These are phyloP conservation scores for Zoanthus solanderi DNA, from an alignment of 92 coral and sea anemone species.

Conservation along the genomic window DNA sequence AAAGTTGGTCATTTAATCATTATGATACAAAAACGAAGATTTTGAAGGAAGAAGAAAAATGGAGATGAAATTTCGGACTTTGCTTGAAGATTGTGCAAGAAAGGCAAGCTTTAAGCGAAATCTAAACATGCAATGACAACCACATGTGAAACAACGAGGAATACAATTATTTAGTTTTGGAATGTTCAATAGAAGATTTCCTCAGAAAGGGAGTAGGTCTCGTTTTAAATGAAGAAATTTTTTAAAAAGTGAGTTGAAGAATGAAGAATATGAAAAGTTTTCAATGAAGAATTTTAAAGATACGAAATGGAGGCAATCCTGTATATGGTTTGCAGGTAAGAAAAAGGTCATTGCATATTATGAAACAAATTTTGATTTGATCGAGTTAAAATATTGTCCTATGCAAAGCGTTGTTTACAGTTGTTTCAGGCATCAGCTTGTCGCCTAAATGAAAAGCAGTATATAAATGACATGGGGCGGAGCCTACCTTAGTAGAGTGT, in stretches of 20 bases:
- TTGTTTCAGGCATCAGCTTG: not conserved
- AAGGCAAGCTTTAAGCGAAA: slow-evolving; percentile 45
- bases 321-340: slow-evolving; percentile 30
- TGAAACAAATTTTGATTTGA: not conserved
- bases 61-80: slow-evolving; percentile 50
- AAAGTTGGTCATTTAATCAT: slow-evolving; percentile 42
- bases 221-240: slow-evolving; percentile 4
- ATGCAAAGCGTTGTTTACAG: not conserved
- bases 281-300: slow-evolving; percentile 20
- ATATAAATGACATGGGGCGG: too few relatives aligned
- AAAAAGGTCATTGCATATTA: slow-evolving; percentile 1
- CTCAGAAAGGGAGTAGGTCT: not conserved
- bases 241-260: slow-evolving; percentile 24
- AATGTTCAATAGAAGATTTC: slow-evolving; percentile 39
- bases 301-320: slow-evolving; percentile 3
- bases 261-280: not conserved
- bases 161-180: slow-evolving; percentile 36
- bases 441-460: too few relatives aligned
- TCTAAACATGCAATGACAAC: slow-evolving; percentile 18
- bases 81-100: slow-evolving; percentile 54
- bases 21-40: slow-evolving; percentile 28
- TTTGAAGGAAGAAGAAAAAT: slow-evolving; percentile 44
- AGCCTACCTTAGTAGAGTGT: too few relatives aligned
- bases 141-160: slow-evolving; percentile 17
- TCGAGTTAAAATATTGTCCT: not conserved